These are phyloP conservation scores for Momotus momota DNA, from an alignment of 2,797 vertebrate genomes.

Conservation along the genomic window DNA sequence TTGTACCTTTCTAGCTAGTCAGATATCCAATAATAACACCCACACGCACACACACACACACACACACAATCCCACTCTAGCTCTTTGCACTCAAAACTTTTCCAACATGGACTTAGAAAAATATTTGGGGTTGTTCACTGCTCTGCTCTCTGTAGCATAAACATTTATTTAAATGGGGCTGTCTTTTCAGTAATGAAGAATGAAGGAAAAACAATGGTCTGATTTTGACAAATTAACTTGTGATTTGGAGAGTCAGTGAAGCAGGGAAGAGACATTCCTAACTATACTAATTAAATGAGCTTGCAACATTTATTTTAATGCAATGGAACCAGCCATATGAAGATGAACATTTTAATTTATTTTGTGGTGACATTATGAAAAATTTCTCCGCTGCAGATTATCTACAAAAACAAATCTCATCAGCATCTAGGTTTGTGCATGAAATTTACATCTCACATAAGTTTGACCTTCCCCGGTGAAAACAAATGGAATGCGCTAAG, in stretches of 20 bases:
- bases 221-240: conserved; percentile 92
- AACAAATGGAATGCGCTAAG: conserved; percentile 78
- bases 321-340: conserved; percentile 89
- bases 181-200: conserved; percentile 88
- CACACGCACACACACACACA: neutral
- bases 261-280: conserved; percentile 87
- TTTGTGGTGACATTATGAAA: conserved; percentile 88
- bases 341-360: conserved; percentile 92
- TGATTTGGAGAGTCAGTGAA: conserved; percentile 89
- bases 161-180: conserved; percentile 88
- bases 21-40: conserved; percentile 72
- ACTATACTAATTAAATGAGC: conserved; percentile 91
- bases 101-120: conserved; percentile 78
- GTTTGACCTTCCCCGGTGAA: conserved; percentile 82
- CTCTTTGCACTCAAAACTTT: conserved; percentile 73
- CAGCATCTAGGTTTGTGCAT: conserved; percentile 82
- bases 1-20: conserved; percentile 74
- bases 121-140: conserved; percentile 84
- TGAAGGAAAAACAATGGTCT: conserved; percentile 90
- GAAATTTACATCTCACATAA: conserved; percentile 82
- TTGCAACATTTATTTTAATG: conserved; percentile 91
- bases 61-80: neutral
- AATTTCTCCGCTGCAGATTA: conserved; percentile 85
- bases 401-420: conserved; percentile 88
- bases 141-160: conserved; percentile 86